These are phyloP conservation scores for Tetranychus piercei DNA, from an alignment of 2,888 invertebrate genomes.

Conservation along the genomic window DNA sequence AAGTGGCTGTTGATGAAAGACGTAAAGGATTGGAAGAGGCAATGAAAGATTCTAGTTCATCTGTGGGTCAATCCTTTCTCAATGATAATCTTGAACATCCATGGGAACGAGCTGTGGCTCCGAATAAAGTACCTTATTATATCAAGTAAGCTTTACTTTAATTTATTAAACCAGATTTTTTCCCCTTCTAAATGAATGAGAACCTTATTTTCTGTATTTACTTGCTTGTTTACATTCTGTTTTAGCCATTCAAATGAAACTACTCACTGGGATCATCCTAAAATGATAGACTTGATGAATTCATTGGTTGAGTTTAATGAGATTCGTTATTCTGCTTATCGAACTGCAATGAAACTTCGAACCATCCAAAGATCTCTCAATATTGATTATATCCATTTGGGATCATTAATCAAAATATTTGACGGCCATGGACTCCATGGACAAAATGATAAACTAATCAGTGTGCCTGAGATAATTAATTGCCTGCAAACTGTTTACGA, in stretches of 20 bases:
- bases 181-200: not conserved
- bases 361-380: slow-evolving; percentile 82
- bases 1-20: slow-evolving; percentile 62
- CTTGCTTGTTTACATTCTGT: slow-evolving; percentile 25
- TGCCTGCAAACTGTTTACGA: slow-evolving; percentile 80
- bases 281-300: slow-evolving; percentile 85
- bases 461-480: slow-evolving; percentile 90
- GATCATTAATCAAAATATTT: slow-evolving; percentile 70
- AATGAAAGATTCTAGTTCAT: slow-evolving; percentile 51
- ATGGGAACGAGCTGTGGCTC: slow-evolving; percentile 92
- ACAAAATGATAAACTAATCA: slow-evolving; percentile 79
- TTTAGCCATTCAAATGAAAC: slow-evolving; percentile 82
- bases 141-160: slow-evolving; percentile 54
- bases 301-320: slow-evolving; percentile 82
- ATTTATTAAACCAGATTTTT: no score
- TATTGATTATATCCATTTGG: slow-evolving; percentile 64
- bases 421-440: slow-evolving; percentile 78
- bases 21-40: slow-evolving; percentile 59
- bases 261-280: slow-evolving; percentile 99
- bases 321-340: slow-evolving; percentile 91
- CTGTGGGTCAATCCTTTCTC: slow-evolving; percentile 38
- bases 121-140: slow-evolving; percentile 97
- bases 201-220: not conserved
- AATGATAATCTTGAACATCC: slow-evolving; percentile 64
- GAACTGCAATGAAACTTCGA: slow-evolving; percentile 89